Base-by-base conservation (phyloP, 2,888 invertebrate species). In the Apodemia hepburni region DNA sequence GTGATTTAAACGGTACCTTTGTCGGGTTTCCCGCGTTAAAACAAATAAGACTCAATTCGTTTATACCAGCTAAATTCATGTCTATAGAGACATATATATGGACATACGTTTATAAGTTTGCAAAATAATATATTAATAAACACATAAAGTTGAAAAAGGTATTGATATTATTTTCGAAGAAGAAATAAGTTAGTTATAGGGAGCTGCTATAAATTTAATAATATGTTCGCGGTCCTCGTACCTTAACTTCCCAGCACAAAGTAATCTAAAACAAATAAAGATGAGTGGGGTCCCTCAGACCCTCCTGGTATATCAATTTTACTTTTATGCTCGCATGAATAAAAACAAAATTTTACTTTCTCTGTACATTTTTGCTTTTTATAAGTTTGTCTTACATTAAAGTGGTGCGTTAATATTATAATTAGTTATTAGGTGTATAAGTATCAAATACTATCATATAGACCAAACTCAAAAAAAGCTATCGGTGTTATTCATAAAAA, bases 201-300 rank as follows among this genome's bases (percentile, higher is more conserved):
- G 69, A 73, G 79, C 75, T 75, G 80, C 66, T 80, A 80, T 77
- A 84, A 85, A 82, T 82, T 78, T 77, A 72, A 67, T 76, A 77
- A 75, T 82, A 78, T 82, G 78, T 78, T 79, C 76, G 71, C 78
- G 74, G 78, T 76, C 76, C 78, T 72, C 72, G 71, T 73, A 74
- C 76, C 74, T 76, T 68, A 84, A 87, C 79, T 87, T 85, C 42
- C 9, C 69, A 79, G 75, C 85, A 86, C 86, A 83, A 87, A 87
- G 87, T 88, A 87, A 88, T 88, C 84, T 86, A 84, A 88, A 86
- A 86, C 85, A 87, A 86, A 88, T 87, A 88, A 86, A 86, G 83
- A 84, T 83, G 84, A 86, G 85, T 80, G 81, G 84, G 76, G 80
- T 77, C 80, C 79, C 78, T 75, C 77, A 80, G 74, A 86, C 82